phyloP scores from a whole-genome alignment of 2,888 invertebrate species.

The Ptychoptera albimana region DNA sequence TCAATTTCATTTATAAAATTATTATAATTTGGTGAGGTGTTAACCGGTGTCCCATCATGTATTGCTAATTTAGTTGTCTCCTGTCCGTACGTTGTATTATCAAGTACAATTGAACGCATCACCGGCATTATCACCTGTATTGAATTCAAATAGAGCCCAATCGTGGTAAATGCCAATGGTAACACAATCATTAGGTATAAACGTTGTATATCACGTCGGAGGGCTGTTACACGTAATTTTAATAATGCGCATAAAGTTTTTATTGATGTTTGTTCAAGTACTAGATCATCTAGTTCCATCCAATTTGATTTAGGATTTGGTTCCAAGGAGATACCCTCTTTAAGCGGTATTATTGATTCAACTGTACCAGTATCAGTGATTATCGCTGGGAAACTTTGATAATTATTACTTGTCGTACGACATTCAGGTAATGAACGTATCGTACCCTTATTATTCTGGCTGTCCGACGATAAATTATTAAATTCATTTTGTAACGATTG shows the following conservation, averaged over 20 bases:
- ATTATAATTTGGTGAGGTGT: conserved; percentile 14
- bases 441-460: conserved; percentile 8
- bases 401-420: conserved; percentile 3
- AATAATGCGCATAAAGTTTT: conserved; percentile 51
- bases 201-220: conserved; percentile 54
- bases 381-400: conserved; percentile 3
- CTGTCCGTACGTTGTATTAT: conserved; percentile 40
- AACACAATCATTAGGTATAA: conserved; percentile 58
- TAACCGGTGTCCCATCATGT: conserved; percentile 17
- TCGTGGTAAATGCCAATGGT: conserved; percentile 49
- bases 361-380: neutral
- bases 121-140: conserved; percentile 45
- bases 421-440: conserved; percentile 9
- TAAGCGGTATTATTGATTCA: conserved; percentile 5
- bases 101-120: conserved; percentile 44
- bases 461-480: conserved; percentile 14
- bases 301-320: conserved; percentile 6
- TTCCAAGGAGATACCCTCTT: conserved; percentile 4
- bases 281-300: conserved; percentile 38
- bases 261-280: conserved; percentile 42
- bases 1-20: conserved; percentile 22
- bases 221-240: conserved; percentile 44
- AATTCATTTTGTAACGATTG: conserved; percentile 48
- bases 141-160: conserved; percentile 47
- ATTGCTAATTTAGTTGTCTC: conserved; percentile 42